Conservation (phyloP, 1,140 invertebrate genomes). For the Anastrepha obliqua region DNA sequence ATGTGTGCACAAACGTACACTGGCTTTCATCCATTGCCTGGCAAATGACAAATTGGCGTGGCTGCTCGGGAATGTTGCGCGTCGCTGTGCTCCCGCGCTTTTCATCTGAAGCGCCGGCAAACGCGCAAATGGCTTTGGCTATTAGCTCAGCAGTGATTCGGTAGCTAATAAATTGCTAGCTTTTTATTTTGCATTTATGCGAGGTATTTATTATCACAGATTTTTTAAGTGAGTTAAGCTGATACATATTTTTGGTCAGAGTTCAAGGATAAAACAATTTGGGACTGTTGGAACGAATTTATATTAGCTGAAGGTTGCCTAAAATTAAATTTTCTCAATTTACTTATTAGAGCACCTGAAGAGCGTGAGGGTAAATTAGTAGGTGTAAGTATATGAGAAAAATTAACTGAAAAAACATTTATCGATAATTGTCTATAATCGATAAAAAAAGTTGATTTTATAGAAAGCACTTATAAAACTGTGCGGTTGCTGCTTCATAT, state of each 20-base stretch:
- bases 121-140: conserved; percentile 47
- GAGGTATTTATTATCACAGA: conserved; percentile 13
- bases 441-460: too few species aligned
- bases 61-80: background rate
- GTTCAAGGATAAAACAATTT: conserved; percentile 18
- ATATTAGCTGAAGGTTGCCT: background rate
- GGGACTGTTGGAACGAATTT: background rate
- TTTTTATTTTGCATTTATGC: conserved; percentile 39
- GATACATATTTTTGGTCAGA: conserved; percentile 5
- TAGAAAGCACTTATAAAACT: too few species aligned
- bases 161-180: conserved; percentile 40
- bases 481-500: too few species aligned
- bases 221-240: conserved; percentile 5
- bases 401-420: too few species aligned
- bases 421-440: too few species aligned
- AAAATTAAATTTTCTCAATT: background rate
- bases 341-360: too few species aligned
- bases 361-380: too few species aligned
- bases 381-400: too few species aligned
- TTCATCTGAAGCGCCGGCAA: conserved; percentile 14
- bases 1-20: background rate
- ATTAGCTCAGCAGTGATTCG: conserved; percentile 49
- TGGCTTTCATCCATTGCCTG: background rate
- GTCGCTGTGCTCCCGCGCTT: background rate
- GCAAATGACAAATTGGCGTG: conserved; percentile 39